Percentiles rank a stretch among this genome's conserved stretches.
Conservation (phyloP, 2,888 invertebrate genomes). For the Nomada fabriciana region DNA sequence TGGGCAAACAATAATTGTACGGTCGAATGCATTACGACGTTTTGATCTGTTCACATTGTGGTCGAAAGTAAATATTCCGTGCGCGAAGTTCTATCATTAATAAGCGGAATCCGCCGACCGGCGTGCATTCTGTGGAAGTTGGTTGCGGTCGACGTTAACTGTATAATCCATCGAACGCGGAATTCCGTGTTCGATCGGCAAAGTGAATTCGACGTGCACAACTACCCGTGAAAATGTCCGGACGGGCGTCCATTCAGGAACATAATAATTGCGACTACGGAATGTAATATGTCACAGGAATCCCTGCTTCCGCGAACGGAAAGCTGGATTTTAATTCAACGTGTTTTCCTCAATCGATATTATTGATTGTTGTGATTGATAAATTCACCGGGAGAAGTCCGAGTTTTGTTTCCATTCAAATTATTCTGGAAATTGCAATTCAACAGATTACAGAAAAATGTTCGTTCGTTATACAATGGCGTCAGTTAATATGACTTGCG, state of each 20-base stretch:
- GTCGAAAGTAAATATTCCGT: slow-evolving; percentile 67
- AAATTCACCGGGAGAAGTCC: too few relatives aligned
- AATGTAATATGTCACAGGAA: slow-evolving; percentile 42
- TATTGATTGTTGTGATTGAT: too few relatives aligned
- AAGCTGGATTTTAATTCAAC: slow-evolving; percentile 16
- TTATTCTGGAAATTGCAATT: too few relatives aligned
- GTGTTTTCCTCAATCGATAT: neutral
- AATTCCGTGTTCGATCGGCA: slow-evolving; percentile 59
- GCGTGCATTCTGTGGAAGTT: slow-evolving; percentile 52
- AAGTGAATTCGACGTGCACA: slow-evolving; percentile 67
- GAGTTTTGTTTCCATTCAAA: too few relatives aligned
- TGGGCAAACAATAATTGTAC: slow-evolving; percentile 63
- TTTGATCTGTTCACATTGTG: slow-evolving; percentile 65
- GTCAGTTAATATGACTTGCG: too few relatives aligned
- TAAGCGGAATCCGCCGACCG: slow-evolving; percentile 50
- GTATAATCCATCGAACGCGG: slow-evolving; percentile 51
- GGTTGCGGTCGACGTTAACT: slow-evolving; percentile 57
- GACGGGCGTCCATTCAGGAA: slow-evolving; percentile 23
- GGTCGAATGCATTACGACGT: slow-evolving; percentile 56
- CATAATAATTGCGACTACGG: slow-evolving; percentile 44
- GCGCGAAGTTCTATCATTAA: slow-evolving; percentile 63
- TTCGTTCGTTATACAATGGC: too few relatives aligned
- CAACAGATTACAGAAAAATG: too few relatives aligned
- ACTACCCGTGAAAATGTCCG: slow-evolving; percentile 45
- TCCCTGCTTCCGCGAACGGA: slow-evolving; percentile 14